Base-by-base conservation (phyloP, 2,797 vertebrate species). In the Anniella stebbinsi region DNA sequence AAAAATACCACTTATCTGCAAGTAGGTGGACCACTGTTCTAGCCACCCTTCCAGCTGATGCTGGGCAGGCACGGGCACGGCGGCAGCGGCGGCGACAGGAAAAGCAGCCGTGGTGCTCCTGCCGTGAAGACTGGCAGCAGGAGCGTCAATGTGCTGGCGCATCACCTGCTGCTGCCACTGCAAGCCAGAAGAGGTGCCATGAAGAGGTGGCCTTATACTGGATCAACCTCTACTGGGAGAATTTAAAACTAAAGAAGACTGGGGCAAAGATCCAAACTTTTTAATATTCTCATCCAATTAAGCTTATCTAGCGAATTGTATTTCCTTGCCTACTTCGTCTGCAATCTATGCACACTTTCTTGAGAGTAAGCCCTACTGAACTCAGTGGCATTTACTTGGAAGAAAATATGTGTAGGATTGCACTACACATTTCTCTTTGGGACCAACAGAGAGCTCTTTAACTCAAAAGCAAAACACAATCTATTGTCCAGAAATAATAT, bases 401-500 rank as follows among this genome's bases (percentile, higher is more conserved):
- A 54, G 25, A 51, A 81, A 88, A 81, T 25, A 88, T 57, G 77
- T 48, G 38, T 28, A 51, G 23, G 41, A 69, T 48, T n/a, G 48
- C 8, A 21, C 33, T 41, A 36, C 11, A 73, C 17, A n/a, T 7
- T 81, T 36, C 30, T 36, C n/a, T 88, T 41, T 33, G 38, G 6
- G 54, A 30, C 38, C 54, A 69, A n/a, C 33, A 88, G 23, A 28
- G 2, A 41, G 76, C 51, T 51, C 72, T 89, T 51, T 69, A 76
- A 90, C 48, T 87, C 95, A 97, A 95, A n/a, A 96, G 97, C 96
- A 89, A 97, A 96, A 94, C 96, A 96, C 90, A 94, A 90, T 90
- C 85, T 86, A 41, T 96, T 95, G 93, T 97, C 96, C 95, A 97
- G 95, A 97, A 97, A 97, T 97, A 97, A 96, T 90, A 95, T 97